Evolutionary conservation across 2,888 invertebrate genomes (phyloP).

Genomic region (Conchocele bisecta): DNA sequence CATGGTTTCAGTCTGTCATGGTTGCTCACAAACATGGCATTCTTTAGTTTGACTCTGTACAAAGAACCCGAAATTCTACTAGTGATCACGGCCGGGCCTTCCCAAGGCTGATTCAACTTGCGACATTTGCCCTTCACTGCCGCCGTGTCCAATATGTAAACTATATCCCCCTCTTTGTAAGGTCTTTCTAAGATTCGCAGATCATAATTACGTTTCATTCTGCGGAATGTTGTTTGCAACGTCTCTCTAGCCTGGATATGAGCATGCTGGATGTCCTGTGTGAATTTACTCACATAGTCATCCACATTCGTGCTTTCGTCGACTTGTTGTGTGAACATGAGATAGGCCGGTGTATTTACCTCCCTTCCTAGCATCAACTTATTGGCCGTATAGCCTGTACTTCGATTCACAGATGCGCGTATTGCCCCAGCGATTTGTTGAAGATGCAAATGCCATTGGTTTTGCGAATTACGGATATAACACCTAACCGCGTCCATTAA

Average conservation of each 20-base stretch:
- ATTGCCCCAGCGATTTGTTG: slow-evolving; percentile 22
- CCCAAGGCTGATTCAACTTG: no score
- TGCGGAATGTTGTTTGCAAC: slow-evolving; percentile 1
- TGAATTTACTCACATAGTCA: neutral
- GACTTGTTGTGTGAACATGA: neutral
- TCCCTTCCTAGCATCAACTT: slow-evolving; percentile 12
- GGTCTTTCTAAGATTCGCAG: neutral
- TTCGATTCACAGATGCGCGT: slow-evolving; percentile 14
- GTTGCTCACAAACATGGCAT: no score
- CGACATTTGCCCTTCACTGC: no score
- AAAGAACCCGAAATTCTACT: no score
- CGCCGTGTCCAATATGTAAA: no score
- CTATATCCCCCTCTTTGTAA: no score
- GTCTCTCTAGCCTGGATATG: slow-evolving; percentile 12
- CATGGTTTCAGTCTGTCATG: no score
- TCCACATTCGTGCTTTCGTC: neutral
- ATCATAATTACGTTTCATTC: slow-evolving; percentile 23
- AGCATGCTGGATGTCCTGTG: neutral
- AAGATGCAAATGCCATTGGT: slow-evolving; percentile 9
- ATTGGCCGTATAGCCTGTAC: slow-evolving; percentile 22
- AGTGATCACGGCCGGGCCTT: no score
- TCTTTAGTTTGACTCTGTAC: no score
- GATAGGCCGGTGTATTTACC: slow-evolving; percentile 10
- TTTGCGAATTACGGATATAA: slow-evolving; percentile 4
- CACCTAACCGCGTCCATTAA: slow-evolving; percentile 11